Evolutionary conservation across 2,113 vertebrate species (phyloP).

Genomic region (Pluvianellus socialis): DNA sequence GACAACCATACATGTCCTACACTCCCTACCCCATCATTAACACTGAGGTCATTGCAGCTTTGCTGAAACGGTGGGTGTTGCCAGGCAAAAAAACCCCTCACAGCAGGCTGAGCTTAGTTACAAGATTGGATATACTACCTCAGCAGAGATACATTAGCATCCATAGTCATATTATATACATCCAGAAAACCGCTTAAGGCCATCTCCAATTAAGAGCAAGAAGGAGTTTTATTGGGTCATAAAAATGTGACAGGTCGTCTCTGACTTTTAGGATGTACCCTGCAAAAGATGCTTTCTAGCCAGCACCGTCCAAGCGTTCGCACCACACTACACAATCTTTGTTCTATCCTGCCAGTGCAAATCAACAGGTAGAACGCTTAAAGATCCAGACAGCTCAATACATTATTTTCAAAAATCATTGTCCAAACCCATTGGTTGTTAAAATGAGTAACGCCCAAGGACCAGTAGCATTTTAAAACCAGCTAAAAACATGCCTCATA

Average conservation of each 20-base stretch:
- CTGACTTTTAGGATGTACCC: not conserved
- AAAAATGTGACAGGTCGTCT: not conserved
- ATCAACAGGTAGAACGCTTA: not conserved
- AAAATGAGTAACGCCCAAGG: not conserved
- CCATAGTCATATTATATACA: not conserved
- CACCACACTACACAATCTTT: not conserved
- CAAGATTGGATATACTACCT: not conserved
- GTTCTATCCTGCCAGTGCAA: not conserved
- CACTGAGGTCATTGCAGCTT: not conserved
- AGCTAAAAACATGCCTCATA: not conserved
- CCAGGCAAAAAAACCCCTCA: not conserved
- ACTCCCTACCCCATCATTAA: not conserved
- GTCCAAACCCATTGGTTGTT: not conserved
- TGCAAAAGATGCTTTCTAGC: not conserved
- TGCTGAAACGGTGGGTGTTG: not conserved
- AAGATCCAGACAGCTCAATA: not conserved
- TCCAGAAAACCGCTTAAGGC: not conserved
- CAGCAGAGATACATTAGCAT: not conserved
- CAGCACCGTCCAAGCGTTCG: not conserved
- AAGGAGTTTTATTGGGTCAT: not conserved
- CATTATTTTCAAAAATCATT: not conserved
- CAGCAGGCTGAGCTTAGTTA: not conserved
- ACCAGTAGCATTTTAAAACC: not conserved
- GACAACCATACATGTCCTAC: not conserved
- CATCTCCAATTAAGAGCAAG: not conserved